Percentiles rank a stretch among this genome's conserved stretches.
phyloP scores from a whole-genome alignment of 2,113 vertebrate genomes.

The Myotis lucifugus region DNA sequence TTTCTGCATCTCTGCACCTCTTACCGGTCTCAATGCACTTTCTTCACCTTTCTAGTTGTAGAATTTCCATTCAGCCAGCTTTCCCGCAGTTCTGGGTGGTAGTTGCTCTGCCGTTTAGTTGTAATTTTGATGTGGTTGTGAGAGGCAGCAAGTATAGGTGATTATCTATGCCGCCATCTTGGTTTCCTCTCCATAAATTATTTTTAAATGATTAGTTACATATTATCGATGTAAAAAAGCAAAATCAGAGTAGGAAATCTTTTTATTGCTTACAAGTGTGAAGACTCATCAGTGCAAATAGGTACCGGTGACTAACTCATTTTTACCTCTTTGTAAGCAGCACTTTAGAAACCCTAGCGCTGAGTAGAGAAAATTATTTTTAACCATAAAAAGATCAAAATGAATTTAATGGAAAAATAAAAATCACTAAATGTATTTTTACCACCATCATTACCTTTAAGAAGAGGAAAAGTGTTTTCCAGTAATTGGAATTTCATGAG shows the following conservation, averaged over 20 bases:
- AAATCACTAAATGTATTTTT: neutral
- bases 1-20: no score
- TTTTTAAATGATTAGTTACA: neutral
- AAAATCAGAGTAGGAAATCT: neutral
- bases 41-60: no score
- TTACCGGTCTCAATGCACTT: no score
- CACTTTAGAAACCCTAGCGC: conserved; percentile 31
- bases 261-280: neutral
- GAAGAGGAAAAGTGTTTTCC: neutral
- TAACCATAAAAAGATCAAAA: neutral
- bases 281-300: neutral
- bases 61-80: no score
- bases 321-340: conserved; percentile 32
- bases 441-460: neutral
- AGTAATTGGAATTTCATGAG: neutral
- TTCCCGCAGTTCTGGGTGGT: no score
- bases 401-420: conserved; percentile 15
- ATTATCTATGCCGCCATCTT: no score
- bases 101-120: no score
- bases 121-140: no score
- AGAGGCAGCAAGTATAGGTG: no score
- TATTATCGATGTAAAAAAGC: neutral
- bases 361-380: neutral
- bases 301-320: neutral
- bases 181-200: no score